Base-by-base conservation (phyloP, 2,113 vertebrate genomes). In the Ceuthmochares aereus region DNA sequence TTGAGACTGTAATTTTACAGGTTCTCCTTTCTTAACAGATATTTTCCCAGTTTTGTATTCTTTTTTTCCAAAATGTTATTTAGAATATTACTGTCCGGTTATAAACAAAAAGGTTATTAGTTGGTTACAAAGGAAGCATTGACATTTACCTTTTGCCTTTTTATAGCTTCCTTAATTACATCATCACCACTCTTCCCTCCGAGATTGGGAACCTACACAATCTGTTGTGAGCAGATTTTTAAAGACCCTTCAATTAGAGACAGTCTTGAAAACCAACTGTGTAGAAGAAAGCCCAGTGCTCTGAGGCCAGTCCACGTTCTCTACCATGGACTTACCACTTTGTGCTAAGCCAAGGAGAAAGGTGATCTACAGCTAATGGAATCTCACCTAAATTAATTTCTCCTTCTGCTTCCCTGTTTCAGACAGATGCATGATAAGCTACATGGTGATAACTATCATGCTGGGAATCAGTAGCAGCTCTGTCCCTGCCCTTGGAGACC, bases 71-170 rank as follows among this genome's bases (percentile, higher is more conserved):
- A 64, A 84, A 49, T 55, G 25, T 15, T 47, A 21, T n/a, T 29
- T 52, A 13, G 34, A 60, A 87, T 72, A 89, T 63, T 84, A 32
- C 37, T 68, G 37, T 32, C 23, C 32, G 14, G 17, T 63, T 82
- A 67, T 2, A 81, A 42, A 40, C 19, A 56, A 93, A 81, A 70
- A 72, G 30, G 52, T 51, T 34, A 56, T 52, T 27, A 85, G 19
- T 4, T 62, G 58, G 60, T 76, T 83, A 76, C n/a, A 73, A 77
- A 58, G 43, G 69, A 63, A 45, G 68, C 34, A 86, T 2, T 74
- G 37, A 60, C 70, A 67, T 93, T 87, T 83, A 90, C n/a, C 26
- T 91, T 59, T 72, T 72, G 54, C 25, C 62, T 94, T 95, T 84
- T 82, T 43, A 37, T 22, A 22, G 49, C 51, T 77, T 89, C 55